These are phyloP conservation scores for Phoxinus dragarum DNA, from an alignment of 2,797 vertebrate species.

Conservation along the genomic window DNA sequence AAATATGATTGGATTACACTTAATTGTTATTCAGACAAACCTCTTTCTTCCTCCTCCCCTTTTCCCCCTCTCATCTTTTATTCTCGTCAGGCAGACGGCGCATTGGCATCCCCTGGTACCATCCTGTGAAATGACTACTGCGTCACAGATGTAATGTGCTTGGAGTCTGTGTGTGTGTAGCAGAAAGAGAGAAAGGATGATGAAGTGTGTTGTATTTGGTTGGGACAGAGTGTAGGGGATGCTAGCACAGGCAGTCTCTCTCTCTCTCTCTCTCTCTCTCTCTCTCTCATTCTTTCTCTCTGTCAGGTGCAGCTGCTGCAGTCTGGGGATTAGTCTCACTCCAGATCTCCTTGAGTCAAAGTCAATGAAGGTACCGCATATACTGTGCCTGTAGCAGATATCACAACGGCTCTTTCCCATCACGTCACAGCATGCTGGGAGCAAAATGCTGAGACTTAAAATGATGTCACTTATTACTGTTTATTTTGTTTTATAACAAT, in stretches of 20 bases:
- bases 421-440: neutral
- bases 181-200: slow-evolving; percentile 14
- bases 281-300: slow-evolving; percentile 46
- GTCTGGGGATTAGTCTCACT: slow-evolving; percentile 57
- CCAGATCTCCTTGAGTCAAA: slow-evolving; percentile 75
- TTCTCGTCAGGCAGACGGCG: slow-evolving; percentile 51
- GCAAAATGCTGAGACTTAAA: slow-evolving; percentile 3
- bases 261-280: slow-evolving; percentile 12
- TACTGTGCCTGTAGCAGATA: slow-evolving; percentile 56
- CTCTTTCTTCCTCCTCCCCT: slow-evolving; percentile 2
- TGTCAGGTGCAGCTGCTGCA: slow-evolving; percentile 77
- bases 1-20: slow-evolving; percentile 2
- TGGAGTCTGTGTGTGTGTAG: slow-evolving; percentile 22
- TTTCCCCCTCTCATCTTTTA: slow-evolving; percentile 44
- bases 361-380: slow-evolving; percentile 72
- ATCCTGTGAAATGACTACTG: slow-evolving; percentile 70
- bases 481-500: neutral
- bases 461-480: neutral
- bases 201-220: slow-evolving; percentile 28
- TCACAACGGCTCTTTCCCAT: slow-evolving; percentile 24
- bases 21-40: slow-evolving; percentile 21
- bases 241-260: slow-evolving; percentile 43
- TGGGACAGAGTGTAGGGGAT: slow-evolving; percentile 17
- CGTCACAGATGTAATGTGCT: slow-evolving; percentile 63
- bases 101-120: slow-evolving; percentile 62